Evolutionary conservation across 2,888 invertebrate genomes (phyloP).

Genomic region (Suillia variegata): DNA sequence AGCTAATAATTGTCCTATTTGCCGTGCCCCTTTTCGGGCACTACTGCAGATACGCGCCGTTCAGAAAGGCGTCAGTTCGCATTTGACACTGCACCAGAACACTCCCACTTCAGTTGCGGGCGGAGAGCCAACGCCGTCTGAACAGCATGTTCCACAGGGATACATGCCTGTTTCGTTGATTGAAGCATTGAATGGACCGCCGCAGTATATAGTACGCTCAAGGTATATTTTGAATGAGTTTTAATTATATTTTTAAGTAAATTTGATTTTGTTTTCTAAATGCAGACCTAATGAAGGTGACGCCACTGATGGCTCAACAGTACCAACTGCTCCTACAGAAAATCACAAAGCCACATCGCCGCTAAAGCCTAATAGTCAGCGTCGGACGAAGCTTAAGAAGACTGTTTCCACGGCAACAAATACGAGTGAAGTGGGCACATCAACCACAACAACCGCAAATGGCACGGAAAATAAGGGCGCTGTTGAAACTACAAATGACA

Average conservation of each 20-base stretch:
- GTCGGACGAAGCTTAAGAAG: conserved; percentile 49
- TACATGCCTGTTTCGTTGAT: conserved; percentile 93
- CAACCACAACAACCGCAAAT: conserved; percentile 24
- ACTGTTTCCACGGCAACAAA: not conserved
- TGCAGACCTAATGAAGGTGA: conserved; percentile 37
- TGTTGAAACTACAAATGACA: conserved; percentile 36
- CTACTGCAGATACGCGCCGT: conserved; percentile 93
- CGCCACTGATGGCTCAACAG: conserved; percentile 64
- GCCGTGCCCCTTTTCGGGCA: conserved; percentile 97
- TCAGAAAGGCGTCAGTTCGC: conserved; percentile 68
- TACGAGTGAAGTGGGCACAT: not conserved
- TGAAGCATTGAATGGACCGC: conserved; percentile 94
- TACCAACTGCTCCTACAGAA: conserved; percentile 45
- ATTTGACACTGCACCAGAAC: conserved; percentile 60
- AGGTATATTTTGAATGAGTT: too few species aligned
- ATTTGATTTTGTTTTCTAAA: not conserved
- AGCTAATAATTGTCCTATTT: conserved; percentile 98
- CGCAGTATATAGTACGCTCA: conserved; percentile 49
- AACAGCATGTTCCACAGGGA: conserved; percentile 79
- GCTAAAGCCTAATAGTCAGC: conserved; percentile 51
- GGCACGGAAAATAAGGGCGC: conserved; percentile 31
- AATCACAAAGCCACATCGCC: conserved; percentile 52
- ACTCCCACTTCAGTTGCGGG: conserved; percentile 67
- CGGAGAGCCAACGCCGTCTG: conserved; percentile 64
- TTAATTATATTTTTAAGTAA: not conserved